Evolutionary conservation across 2,113 vertebrate genomes (phyloP).

Genomic region (Grammatotria lemairii): DNA sequence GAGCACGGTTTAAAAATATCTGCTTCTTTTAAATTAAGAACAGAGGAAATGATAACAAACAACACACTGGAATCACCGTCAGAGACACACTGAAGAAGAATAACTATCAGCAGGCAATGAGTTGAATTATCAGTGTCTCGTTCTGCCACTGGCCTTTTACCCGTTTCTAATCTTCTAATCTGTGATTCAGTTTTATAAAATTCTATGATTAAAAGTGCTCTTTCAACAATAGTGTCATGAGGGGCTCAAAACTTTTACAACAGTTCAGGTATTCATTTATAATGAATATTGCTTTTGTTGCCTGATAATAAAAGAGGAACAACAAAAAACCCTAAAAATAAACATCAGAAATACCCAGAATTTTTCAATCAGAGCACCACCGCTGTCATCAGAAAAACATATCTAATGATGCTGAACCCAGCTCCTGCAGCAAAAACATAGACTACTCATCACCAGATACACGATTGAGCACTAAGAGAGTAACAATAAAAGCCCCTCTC

Average conservation of each 20-base stretch:
- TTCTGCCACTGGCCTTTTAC: not conserved
- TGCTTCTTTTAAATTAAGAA: constrained; percentile 5
- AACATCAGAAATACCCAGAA: not conserved
- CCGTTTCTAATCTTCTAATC: not conserved
- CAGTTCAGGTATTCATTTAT: not conserved
- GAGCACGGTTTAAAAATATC: not conserved
- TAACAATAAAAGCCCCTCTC: not conserved
- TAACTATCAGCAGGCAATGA: not conserved
- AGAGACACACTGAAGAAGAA: not conserved
- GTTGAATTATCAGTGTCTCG: not conserved
- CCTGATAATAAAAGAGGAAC: not conserved
- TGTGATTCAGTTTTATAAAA: not conserved
- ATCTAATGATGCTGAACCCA: not conserved
- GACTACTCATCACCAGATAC: not conserved
- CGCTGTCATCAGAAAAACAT: not conserved
- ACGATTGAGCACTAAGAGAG: not conserved
- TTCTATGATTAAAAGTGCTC: not conserved
- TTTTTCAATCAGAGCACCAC: not conserved
- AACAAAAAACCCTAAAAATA: not conserved
- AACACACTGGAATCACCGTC: not conserved
- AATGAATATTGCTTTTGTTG: not conserved
- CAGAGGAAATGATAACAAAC: not conserved
- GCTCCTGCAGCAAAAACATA: not conserved
- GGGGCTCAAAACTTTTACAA: not conserved
- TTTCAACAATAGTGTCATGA: not conserved